Evolutionary conservation across 2,797 vertebrate genomes (phyloP), one percentile per base, ranked within the genome.

Genomic region (Sparidentex hasta): DNA sequence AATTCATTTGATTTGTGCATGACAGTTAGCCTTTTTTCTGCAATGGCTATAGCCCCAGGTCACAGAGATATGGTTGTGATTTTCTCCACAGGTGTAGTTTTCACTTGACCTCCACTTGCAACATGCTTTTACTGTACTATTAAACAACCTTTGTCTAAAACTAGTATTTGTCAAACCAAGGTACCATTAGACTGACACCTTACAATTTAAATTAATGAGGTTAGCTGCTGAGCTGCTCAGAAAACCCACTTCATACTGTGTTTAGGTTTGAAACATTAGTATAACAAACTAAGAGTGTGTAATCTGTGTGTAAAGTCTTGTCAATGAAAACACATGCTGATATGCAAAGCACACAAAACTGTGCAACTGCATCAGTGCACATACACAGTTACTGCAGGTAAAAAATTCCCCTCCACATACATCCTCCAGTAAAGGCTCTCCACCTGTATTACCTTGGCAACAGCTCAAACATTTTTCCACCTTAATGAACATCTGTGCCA

Each of bases 401-500:
- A 71, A 57, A n/a, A 46, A 63, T 25, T 69, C 11, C 20, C 16
- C 27, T 18, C 18, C 21, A 58, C 21, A 43, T 50, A 56, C 14
- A 72, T 64, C 8, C 4, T 67, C 18, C 23, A 17, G 23, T 51
- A 21, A 21, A 48, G 50, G 6, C 3, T 11, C 58, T 71, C 27
- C n/a, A 55, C 16, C 5, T 0, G 25, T 50, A 80, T 74, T 50
- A 59, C 44, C 21, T 55, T 25, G 16, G 71, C n/a, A 54, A 25
- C 41, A 46, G 25, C 61, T 46, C 7, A 61, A 25, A 50, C 11
- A 50, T n/a, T 12, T 54, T 4, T 1, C 2, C 17, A 29, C 20
- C 7, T 54, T 65, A 38, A 69, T 73, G 44, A 58, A n/a, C 65
- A 62, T 54, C 73, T 74, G 44, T 76, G 68, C 63, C 56, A 29